Conservation (phyloP, 2,113 vertebrate species). For the Petrocephalus zakoni region DNA sequence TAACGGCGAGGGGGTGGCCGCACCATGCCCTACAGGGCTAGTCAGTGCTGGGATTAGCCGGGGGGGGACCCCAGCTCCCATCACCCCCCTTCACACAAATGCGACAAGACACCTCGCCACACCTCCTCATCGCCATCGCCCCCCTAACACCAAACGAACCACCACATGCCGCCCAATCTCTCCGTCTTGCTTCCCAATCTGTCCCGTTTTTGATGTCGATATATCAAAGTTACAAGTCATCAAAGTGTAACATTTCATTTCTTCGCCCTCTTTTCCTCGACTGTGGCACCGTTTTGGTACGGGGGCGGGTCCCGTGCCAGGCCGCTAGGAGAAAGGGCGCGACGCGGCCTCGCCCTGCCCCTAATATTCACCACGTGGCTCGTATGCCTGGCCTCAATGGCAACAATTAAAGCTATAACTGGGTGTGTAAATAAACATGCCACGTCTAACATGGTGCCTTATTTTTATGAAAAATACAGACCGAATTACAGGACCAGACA, state of each 20-base stretch:
- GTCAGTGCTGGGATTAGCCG: slow-evolving; percentile 97
- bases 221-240: slow-evolving; percentile 95
- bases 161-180: slow-evolving; percentile 16
- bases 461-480: not conserved
- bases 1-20: slow-evolving; percentile 78
- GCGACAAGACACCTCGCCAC: slow-evolving; percentile 85
- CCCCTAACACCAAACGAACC: slow-evolving; percentile 31
- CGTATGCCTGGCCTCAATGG: not conserved
- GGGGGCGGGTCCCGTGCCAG: slow-evolving; percentile 71
- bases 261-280: slow-evolving; percentile 51
- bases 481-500: not conserved
- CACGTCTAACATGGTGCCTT: not conserved
- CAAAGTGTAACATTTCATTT: slow-evolving; percentile 91
- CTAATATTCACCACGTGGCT: not conserved
- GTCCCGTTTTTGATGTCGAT: slow-evolving; percentile 83
- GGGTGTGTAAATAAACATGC: not conserved
- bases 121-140: slow-evolving; percentile 62
- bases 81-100: slow-evolving; percentile 94
- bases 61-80: slow-evolving; percentile 83
- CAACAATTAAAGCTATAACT: not conserved
- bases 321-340: slow-evolving; percentile 54
- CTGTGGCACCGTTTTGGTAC: slow-evolving; percentile 65
- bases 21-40: slow-evolving; percentile 96
- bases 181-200: slow-evolving; percentile 47
- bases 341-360: slow-evolving; percentile 31